Evolutionary conservation across 2,113 vertebrate species (phyloP), one percentile per base, ranked within the genome.

Genomic region (Channa maculata): DNA sequence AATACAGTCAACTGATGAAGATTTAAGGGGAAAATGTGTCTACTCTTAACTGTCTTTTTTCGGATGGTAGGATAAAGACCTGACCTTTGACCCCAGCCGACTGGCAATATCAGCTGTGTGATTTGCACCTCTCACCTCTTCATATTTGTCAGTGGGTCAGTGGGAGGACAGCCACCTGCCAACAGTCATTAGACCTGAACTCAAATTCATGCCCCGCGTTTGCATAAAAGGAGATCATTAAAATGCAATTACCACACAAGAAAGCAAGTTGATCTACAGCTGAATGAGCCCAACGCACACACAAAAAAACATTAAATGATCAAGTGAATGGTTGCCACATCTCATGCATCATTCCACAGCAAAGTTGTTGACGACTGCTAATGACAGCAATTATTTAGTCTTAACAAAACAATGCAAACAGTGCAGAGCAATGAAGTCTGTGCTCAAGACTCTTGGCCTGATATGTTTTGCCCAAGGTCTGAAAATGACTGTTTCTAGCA

Each of bases 211-310:
- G 92, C 90, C 88, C 84, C 73, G 60, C 85, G 92, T 95, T 94
- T 94, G 84, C 93, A 94, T 93, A 90, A 95, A 94, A 88, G 10
- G 51, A 80, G 86, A 88, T 93, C 93, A 94, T 96, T 95, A 95
- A 94, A 94, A 94, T 90, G 78, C 91, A 94, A 96, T 96, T 94
- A 95, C 82, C 80, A 66, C 82, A 68, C 73, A 76, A 84, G 87
- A 80, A 88, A 58, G 5, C 39, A 3, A 45, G 45, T 63, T 14
- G 62, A 57, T 63, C 55, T 6, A 9, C 8, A 37, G 9, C 39
- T 38, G 36, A 24, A 37, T 4, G 10, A 36, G 46, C 49, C 64
- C 43, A 45, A 13, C 15, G 38, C 50, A 63, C 38, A 69, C 8
- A 55, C 38, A 61, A 5, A 45, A 9, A 43, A n/a, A 39, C 33